phyloP scores from a whole-genome alignment of 92 coral and sea anemone genomes.

The Epizoanthus scotinus region DNA sequence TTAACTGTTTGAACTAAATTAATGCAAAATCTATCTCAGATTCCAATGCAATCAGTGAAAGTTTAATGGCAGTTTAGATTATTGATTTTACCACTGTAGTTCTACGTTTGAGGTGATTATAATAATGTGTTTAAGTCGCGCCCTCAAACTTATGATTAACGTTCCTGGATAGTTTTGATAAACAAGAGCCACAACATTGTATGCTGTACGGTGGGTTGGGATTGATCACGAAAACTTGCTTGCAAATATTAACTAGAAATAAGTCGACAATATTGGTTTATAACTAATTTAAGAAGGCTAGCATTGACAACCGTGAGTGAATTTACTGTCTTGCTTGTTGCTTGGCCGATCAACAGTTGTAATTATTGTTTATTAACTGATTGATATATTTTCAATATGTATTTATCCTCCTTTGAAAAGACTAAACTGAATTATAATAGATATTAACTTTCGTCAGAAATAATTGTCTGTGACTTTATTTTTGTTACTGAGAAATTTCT shows the following conservation, averaged over 20 bases:
- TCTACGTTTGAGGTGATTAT: not conserved
- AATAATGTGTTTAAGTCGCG: not conserved
- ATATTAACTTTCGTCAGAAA: not conserved
- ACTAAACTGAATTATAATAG: not conserved
- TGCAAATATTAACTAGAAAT: not conserved
- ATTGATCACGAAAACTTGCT: slow-evolving; percentile 9
- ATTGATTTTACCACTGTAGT: not conserved
- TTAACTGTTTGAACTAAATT: too few species aligned
- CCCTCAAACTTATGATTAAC: not conserved
- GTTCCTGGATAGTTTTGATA: not conserved
- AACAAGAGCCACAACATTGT: slow-evolving; percentile 17
- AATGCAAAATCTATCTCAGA: too few species aligned
- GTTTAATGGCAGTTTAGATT: too few species aligned
- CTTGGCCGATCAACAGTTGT: too few species aligned
- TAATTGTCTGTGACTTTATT: not conserved
- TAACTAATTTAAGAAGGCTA: not conserved
- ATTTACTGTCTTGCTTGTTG: too few species aligned
- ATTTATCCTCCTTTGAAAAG: too few species aligned
- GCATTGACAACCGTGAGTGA: too few species aligned
- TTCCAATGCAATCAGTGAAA: too few species aligned
- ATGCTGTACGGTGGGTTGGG: not conserved
- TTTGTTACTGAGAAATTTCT: not conserved
- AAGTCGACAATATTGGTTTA: not conserved
- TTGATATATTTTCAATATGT: not conserved
- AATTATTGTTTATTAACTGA: too few species aligned